Base-by-base conservation (phyloP, 1,140 invertebrate species). In the Heterodera schachtii region DNA sequence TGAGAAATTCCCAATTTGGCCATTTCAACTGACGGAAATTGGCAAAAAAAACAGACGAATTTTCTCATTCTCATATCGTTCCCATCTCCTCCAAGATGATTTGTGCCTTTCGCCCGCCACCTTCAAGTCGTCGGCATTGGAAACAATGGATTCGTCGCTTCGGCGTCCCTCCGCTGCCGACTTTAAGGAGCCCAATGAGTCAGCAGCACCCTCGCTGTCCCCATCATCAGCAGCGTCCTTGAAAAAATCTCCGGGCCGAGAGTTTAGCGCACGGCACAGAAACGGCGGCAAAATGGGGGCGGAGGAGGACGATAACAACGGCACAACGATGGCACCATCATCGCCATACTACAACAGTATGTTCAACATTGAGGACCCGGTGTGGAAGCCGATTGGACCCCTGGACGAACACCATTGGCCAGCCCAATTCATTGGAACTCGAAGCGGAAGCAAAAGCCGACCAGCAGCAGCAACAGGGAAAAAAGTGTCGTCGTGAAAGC, bases 301-400 rank as follows among this genome's bases (percentile, higher is more conserved):
- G 13, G 67, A 13, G 19, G 43, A 16, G 43, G 8, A 7, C 19
- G 67, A n/a, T 1, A 19, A n/a, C 31, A 31, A 31, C 31, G 31
- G 31, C 31, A 31, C 31, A 31, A 31, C 31, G 31, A 31, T 31
- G 31, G 31, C 31, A 1, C 2, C 67, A 70, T 11, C 8, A 70
- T 70, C 21, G 67, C 4, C 67, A 11, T 31, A 78, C 31, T 46
- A 16, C 47, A n/a, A 47, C 16, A 64, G 21, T 64, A 43, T 78
- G 19, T 78, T 78, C 70, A 78, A 78, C 70, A 78, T 78, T 43
- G 57, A 69, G 16, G 77, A 78, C 60, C 64, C 77, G 5, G 9
- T 78, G 70, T 78, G 77, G 77, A 78, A 70, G n/a, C 77, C 77
- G 9, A 69, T 78, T 13, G 70, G 77, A 16, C 60, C 52, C n/a